Base-by-base conservation (phyloP, 2,888 invertebrate species). In the Drosophila atripex region DNA sequence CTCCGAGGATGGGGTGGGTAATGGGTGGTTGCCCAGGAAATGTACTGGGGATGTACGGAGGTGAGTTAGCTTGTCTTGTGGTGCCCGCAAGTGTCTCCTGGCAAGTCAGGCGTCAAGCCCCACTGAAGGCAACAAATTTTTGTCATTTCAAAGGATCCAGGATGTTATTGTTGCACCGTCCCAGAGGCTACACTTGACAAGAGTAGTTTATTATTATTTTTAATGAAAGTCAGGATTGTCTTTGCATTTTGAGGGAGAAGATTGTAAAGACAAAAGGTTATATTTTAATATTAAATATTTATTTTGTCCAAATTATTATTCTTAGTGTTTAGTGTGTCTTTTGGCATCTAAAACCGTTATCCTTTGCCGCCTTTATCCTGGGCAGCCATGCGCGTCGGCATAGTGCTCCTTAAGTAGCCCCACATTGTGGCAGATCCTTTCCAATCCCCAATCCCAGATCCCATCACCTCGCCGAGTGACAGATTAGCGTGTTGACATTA, bases 401-500 rank as follows among this genome's bases (percentile, higher is more conserved):
- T 21, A 46, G 54, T 28, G 66, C 64, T 65, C 70, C 65, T 69
- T 57, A 69, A 69, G 69, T 49, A 59, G 64, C 65, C 53, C 43
- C 39, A 69, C 58, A 57, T 51, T 69, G 58, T 47, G 69, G 69
- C 46, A 58, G 41, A 61, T 61, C 60, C 53, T 38, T 45, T 32
- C 30, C 38, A 66, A 56, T 38, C 28, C 30, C 23, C 18, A 55
- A 38, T 30, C 25, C n/a, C 41, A 39, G 39, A 53, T 53, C 45
- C 32, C 41, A 21, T 21, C 57, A 45, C 43, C 64, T 52, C 64
- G 63, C 59, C 57, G 71, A 60, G 60, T 76, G 68, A 75, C 77
- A 78, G 85, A 82, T 83, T 84, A 85, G 78, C 70, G 66, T 71
- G 79, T 64, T 78, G 82, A 74, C 75, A 82, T 76, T 84, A 63